phyloP scores from a whole-genome alignment of 2,888 invertebrate species.

The Linnaemya tessellans region DNA sequence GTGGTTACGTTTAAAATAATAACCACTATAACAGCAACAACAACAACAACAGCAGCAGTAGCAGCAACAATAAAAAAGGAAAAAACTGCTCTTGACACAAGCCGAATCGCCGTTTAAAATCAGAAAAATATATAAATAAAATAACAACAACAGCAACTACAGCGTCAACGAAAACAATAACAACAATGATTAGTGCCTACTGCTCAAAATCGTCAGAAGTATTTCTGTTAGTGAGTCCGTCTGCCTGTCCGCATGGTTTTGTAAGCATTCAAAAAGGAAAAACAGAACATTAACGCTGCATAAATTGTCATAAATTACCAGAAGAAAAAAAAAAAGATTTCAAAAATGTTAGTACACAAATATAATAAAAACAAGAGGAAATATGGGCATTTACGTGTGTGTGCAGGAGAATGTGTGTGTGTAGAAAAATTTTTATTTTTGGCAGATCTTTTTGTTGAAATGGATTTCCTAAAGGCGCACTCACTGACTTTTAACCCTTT shows the following conservation, averaged over 20 bases:
- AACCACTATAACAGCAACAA: conserved; percentile 30
- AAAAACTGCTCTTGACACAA: conserved; percentile 62
- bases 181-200: conserved; percentile 55
- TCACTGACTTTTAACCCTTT: conserved; percentile 52
- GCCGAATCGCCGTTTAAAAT: conserved; percentile 58
- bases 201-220: conserved; percentile 46
- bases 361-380: neutral
- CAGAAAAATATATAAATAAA: conserved; percentile 29
- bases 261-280: conserved; percentile 63
- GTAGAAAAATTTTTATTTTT: neutral
- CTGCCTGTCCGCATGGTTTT: conserved; percentile 39
- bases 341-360: conserved; percentile 25
- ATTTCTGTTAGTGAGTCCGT: conserved; percentile 7
- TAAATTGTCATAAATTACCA: conserved; percentile 82
- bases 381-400: neutral
- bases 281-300: conserved; percentile 81
- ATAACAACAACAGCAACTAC: conserved; percentile 18
- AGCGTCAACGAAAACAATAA: conserved; percentile 26
- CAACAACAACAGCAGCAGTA: conserved; percentile 19
- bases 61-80: neutral
- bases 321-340: conserved; percentile 49
- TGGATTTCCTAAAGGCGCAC: conserved; percentile 9
- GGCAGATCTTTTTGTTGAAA: conserved; percentile 1
- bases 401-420: neutral
- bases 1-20: conserved; percentile 31